These are phyloP conservation scores for Poeciliopsis occidentalis DNA, from an alignment of 2,113 vertebrate species.

Conservation along the genomic window DNA sequence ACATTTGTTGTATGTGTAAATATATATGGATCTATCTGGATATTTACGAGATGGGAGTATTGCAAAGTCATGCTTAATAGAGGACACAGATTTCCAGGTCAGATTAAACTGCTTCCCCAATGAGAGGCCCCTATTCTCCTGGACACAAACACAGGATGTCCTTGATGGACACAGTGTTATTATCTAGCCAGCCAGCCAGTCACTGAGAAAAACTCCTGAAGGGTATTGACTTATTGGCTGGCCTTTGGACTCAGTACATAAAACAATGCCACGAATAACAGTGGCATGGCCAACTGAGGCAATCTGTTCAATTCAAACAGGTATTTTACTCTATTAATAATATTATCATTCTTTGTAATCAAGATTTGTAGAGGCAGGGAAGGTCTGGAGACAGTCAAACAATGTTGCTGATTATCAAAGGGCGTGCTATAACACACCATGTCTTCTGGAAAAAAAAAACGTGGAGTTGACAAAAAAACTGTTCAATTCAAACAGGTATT, in stretches of 20 bases:
- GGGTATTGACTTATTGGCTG: conserved; percentile 89
- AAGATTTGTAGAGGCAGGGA: conserved; percentile 69
- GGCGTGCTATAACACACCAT: conserved; percentile 65
- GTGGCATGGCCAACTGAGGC: conserved; percentile 84
- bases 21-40: conserved; percentile 37
- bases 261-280: conserved; percentile 93
- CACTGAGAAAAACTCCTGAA: conserved; percentile 50
- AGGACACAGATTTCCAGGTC: conserved; percentile 81
- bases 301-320: conserved; percentile 75
- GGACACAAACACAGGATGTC: conserved; percentile 98
- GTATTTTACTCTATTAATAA: conserved; percentile 80
- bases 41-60: conserved; percentile 41
- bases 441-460: conserved; percentile 53
- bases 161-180: conserved; percentile 89
- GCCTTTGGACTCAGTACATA: conserved; percentile 72
- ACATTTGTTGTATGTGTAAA: background rate
- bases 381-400: conserved; percentile 74
- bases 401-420: conserved; percentile 80
- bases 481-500: conserved; percentile 76
- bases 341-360: conserved; percentile 79
- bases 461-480: conserved; percentile 1
- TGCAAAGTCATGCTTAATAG: conserved; percentile 77
- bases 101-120: conserved; percentile 83
- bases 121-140: conserved; percentile 88
- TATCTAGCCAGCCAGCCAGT: conserved; percentile 85